Base-by-base conservation (phyloP, 2,888 invertebrate species). In the Sphaerophoria taeniata region DNA sequence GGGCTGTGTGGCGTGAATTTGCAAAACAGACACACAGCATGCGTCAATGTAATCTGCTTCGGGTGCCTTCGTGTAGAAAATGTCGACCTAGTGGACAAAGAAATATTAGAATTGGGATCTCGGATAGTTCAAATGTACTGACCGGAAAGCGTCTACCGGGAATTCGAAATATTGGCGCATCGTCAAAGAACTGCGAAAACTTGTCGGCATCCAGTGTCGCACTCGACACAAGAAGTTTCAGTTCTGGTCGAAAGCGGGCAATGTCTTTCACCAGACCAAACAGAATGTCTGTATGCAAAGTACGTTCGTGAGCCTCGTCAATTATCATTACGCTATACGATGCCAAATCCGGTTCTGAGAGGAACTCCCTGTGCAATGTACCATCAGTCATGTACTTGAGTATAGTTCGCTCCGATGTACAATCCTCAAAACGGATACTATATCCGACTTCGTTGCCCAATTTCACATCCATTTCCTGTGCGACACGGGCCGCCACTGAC, bases 361-460 rank as follows among this genome's bases (percentile, higher is more conserved):
- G 94, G 92, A 99, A 99, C 93, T 99, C 99, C 89, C 99, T 93
- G 87, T 99, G 96, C 55, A 99, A 92, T 90, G 99, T 99, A 89
- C 99, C 99, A 92, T 99, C 99, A 39, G 99, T 99, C 99, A 99
- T 99, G 90, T 99, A 99, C 92, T 99, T 99, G 63, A 99, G 95
- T 24, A 98, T 94, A 6, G 99, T 99, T 88, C 98, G 94, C 91
- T 99, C 99, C 3, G 98, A 98, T 0, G 99, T 99, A 90, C 99
- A 99, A 91, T 99, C 99, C 93, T 99, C 99, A 93, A 99, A 99
- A 88, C 99, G 94, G 89, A 99, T 99, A 87, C 96, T 96, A 88
- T 96, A 96, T 4, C 96, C 96, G 63, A 97, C 97, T 93, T 97
- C 97, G 91, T 97, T 97, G 65, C 99, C 99, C 34, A 99, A 93